A percentile compares a stretch with the other conserved stretches of the same genome.
Conservation (phyloP, 2,113 vertebrate species). For the Zosterops pallidus region DNA sequence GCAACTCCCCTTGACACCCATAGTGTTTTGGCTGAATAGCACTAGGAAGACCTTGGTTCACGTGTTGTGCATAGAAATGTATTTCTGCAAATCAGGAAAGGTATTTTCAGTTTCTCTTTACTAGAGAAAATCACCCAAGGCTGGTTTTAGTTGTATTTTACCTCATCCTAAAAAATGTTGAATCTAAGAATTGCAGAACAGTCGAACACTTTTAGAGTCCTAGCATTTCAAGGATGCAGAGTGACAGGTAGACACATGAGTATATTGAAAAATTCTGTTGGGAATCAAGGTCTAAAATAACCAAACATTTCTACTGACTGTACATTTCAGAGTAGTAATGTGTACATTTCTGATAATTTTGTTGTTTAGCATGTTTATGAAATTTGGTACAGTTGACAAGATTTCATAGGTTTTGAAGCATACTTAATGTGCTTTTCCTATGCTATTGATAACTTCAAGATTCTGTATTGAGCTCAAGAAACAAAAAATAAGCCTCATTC, state of each 20-base stretch:
- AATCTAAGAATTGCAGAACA: background rate
- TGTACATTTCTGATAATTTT: background rate
- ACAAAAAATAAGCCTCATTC: background rate
- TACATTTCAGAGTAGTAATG: background rate
- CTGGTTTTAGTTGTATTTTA: background rate
- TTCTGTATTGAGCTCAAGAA: background rate
- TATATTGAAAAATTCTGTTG: background rate
- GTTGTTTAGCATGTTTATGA: background rate
- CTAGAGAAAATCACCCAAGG: background rate
- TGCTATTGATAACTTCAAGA: background rate
- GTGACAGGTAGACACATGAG: background rate
- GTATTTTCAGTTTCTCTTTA: background rate
- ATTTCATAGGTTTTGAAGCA: background rate
- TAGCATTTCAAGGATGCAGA: background rate
- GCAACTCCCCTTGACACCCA: rapidly evolving
- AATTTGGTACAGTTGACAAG: background rate
- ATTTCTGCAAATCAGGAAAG: background rate
- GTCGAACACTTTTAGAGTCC: background rate
- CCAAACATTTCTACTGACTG: background rate
- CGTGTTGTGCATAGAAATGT: background rate
- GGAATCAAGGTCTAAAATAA: background rate
- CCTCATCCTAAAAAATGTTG: background rate
- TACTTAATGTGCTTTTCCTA: background rate
- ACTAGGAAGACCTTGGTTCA: background rate
- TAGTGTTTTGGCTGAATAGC: background rate